Conservation (phyloP, 2,113 vertebrate species). For the Salminus brasiliensis region DNA sequence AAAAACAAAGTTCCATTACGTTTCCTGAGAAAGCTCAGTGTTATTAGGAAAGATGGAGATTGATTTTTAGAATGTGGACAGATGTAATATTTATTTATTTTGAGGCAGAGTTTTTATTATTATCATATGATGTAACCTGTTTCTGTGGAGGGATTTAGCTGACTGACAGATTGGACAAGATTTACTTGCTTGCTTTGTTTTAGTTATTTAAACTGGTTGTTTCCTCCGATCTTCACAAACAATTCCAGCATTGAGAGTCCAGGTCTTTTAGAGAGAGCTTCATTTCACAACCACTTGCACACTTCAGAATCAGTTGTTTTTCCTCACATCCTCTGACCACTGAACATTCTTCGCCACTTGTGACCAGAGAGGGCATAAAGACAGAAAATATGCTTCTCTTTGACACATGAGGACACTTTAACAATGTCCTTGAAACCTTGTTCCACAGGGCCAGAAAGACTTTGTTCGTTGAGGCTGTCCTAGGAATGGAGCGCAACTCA, state of each 20-base stretch:
- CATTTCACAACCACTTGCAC: neutral
- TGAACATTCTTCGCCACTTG: too few species aligned
- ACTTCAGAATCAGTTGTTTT: neutral
- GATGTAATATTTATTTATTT: neutral
- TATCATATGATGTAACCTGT: neutral
- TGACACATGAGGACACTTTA: too few species aligned
- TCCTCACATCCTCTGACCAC: neutral
- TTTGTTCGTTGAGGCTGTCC: neutral
- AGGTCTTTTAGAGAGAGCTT: neutral
- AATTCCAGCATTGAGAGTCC: neutral
- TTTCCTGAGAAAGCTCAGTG: too few species aligned
- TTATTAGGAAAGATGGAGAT: neutral
- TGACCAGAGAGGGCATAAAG: neutral
- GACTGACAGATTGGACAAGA: neutral
- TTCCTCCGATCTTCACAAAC: conserved; percentile 2
- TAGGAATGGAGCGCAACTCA: neutral
- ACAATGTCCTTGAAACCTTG: neutral
- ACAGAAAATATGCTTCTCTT: neutral
- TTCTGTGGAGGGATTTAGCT: neutral
- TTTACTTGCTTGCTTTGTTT: neutral
- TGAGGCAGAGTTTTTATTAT: neutral
- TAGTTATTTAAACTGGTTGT: neutral
- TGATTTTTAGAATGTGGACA: neutral
- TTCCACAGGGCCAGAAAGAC: neutral
- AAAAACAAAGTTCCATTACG: too few species aligned